phyloP scores from a whole-genome alignment of 2,888 invertebrate genomes.

The Patella ulyssiponensis region DNA sequence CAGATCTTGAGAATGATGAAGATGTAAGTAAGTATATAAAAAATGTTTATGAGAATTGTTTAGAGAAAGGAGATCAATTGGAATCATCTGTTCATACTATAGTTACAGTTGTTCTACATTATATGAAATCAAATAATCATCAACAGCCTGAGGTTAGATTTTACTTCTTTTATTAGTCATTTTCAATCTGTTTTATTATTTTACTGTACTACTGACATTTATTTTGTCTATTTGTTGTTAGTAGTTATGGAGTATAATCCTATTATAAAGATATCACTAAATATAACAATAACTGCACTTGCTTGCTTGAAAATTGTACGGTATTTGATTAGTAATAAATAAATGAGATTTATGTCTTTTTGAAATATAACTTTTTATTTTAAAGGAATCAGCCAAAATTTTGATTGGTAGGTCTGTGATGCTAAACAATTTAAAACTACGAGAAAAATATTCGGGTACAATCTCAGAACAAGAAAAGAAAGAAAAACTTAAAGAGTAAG shows the following conservation, averaged over 20 bases:
- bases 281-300: too few relatives aligned
- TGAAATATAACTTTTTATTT: background rate
- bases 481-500: constrained; percentile 54
- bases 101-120: constrained; percentile 51
- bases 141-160: constrained; percentile 39
- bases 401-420: constrained; percentile 42
- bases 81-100: constrained; percentile 47
- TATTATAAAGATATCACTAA: too few relatives aligned
- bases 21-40: constrained; percentile 49
- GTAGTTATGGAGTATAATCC: too few relatives aligned
- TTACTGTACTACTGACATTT: too few relatives aligned
- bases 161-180: background rate
- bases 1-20: constrained; percentile 53
- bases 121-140: constrained; percentile 44
- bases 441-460: constrained; percentile 48
- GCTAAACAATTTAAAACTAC: constrained; percentile 33
- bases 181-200: too few relatives aligned
- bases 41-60: constrained; percentile 47
- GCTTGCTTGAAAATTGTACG: too few relatives aligned
- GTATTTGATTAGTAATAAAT: too few relatives aligned
- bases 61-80: constrained; percentile 40
- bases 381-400: constrained; percentile 41
- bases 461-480: constrained; percentile 29
- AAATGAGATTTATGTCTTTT: too few relatives aligned
- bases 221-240: too few relatives aligned